Percentiles rank a stretch among this genome's conserved stretches.
These are phyloP conservation scores for Acanthosepion lycidas DNA, from an alignment of 2,888 invertebrate genomes.

Conservation along the genomic window DNA sequence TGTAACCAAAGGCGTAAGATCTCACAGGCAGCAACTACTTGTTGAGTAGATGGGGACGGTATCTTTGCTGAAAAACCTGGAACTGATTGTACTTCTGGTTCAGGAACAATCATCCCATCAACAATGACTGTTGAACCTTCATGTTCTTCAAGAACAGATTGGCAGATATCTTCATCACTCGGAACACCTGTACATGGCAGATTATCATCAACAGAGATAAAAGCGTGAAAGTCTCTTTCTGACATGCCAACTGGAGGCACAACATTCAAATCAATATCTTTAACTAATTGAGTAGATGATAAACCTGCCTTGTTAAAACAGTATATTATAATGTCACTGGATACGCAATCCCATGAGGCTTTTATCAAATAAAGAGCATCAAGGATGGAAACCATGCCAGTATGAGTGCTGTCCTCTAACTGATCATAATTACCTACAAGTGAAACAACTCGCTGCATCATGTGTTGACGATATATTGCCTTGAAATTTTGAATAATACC, in stretches of 20 bases:
- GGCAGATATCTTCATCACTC: neutral
- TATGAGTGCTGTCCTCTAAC: neutral
- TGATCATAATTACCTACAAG: neutral
- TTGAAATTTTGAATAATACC: constrained; percentile 20
- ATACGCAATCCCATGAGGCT: neutral
- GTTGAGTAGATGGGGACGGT: neutral
- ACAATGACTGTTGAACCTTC: neutral
- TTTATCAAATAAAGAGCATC: constrained; percentile 21
- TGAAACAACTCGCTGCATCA: neutral
- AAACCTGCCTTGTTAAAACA: neutral
- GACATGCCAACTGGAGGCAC: neutral
- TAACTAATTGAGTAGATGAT: neutral
- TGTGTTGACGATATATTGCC: neutral
- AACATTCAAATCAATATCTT: neutral
- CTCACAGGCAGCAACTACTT: constrained; percentile 20
- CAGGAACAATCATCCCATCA: neutral
- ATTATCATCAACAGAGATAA: neutral
- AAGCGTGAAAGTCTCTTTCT: neutral
- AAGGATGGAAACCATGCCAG: neutral
- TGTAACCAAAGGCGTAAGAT: constrained; percentile 6
- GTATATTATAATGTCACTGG: neutral
- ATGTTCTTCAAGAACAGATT: neutral
- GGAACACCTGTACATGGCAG: neutral
- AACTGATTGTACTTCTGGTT: neutral
- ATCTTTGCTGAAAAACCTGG: neutral